Evolutionary conservation across 2,113 vertebrate species (phyloP), one percentile per base, ranked within the genome.

Genomic region (Fregata magnificens): DNA sequence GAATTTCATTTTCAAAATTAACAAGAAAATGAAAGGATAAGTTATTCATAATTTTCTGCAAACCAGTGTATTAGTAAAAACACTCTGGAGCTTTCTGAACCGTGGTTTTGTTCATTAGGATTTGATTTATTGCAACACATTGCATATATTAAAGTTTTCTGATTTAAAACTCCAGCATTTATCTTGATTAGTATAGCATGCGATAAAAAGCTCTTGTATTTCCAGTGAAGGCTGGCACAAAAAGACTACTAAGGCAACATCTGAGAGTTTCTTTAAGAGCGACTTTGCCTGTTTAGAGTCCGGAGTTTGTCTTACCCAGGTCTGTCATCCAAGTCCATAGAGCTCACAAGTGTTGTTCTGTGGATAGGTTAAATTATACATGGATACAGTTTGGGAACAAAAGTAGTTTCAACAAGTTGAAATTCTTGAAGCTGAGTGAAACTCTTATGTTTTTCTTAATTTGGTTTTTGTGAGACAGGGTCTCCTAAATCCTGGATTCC

Each of bases 321-420:
- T 45, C 50, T 67, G 44, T 29, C 4, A 0, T 25, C 36, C 63
- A 53, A 53, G 38, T 10, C 50, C 82, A 67, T 12, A 15, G 13
- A 47, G 42, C 59, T 17, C 59, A 20, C 17, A 24, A 15, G 29
- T 0, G 2, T 12, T 20, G 17, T 29, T 26, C 69, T 50, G 28
- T 7, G 16, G 4, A 14, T 8, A 8, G 14, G 8, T 26, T n/a
- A 29, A 52, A 40, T 29, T 40, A 34, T 7, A 45, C 0, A 0
- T 26, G 25, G 52, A 28, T 44, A 22, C 16, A n/a, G 8, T 8
- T 31, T 55, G 20, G 40, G 62, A 76, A 66, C 24, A 56, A 40
- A 63, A 85, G 26, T 13, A 34, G 13, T 32, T 72, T 63, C 52
- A 49, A 36, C 13, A 52, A 40, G 6, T 20, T 62, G 36, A 61